Evolutionary conservation across 2,888 invertebrate genomes (phyloP).

Genomic region (Caenorhabditis sinica): DNA sequence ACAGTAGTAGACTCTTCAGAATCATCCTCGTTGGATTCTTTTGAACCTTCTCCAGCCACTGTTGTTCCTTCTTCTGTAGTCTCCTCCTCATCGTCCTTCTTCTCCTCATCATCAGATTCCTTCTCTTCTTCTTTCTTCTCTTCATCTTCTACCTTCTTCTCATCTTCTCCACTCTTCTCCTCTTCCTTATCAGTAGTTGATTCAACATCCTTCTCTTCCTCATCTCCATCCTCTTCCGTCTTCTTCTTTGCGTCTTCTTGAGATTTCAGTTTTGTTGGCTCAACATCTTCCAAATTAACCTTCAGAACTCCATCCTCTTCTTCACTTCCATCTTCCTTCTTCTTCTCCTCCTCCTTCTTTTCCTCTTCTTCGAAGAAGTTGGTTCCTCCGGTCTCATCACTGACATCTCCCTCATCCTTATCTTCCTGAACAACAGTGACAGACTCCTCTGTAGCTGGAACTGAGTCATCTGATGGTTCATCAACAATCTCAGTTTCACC

Average conservation of each 20-base stretch:
- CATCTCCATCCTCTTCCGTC: slow-evolving; percentile 51
- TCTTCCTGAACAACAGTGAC: slow-evolving; percentile 39
- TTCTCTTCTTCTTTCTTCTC: slow-evolving; percentile 34
- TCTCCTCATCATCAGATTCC: slow-evolving; percentile 29
- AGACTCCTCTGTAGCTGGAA: slow-evolving; percentile 36
- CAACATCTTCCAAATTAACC: slow-evolving; percentile 61
- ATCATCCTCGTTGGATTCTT: slow-evolving; percentile 49
- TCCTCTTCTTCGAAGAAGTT: slow-evolving; percentile 73
- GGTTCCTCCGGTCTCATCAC: slow-evolving; percentile 70
- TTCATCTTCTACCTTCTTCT: slow-evolving; percentile 42
- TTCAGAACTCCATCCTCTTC: slow-evolving; percentile 61
- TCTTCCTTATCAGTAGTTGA: slow-evolving; percentile 32
- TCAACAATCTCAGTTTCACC: slow-evolving; percentile 44
- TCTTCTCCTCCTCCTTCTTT: slow-evolving; percentile 48
- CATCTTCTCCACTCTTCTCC: slow-evolving; percentile 27
- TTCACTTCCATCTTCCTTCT: slow-evolving; percentile 45
- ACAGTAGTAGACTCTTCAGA: slow-evolving; percentile 59
- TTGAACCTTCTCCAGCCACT: slow-evolving; percentile 40
- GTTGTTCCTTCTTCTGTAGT: slow-evolving; percentile 36
- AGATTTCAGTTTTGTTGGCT: slow-evolving; percentile 62
- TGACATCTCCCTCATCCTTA: slow-evolving; percentile 51
- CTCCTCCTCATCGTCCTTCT: slow-evolving; percentile 48
- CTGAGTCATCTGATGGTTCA: slow-evolving; percentile 26
- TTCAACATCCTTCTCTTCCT: slow-evolving; percentile 46
- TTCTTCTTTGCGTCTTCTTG: slow-evolving; percentile 64